Percentiles rank a stretch among this genome's conserved stretches.
Evolutionary conservation across 2,113 vertebrate genomes (phyloP).

Genomic region (Gymnogyps californianus): DNA sequence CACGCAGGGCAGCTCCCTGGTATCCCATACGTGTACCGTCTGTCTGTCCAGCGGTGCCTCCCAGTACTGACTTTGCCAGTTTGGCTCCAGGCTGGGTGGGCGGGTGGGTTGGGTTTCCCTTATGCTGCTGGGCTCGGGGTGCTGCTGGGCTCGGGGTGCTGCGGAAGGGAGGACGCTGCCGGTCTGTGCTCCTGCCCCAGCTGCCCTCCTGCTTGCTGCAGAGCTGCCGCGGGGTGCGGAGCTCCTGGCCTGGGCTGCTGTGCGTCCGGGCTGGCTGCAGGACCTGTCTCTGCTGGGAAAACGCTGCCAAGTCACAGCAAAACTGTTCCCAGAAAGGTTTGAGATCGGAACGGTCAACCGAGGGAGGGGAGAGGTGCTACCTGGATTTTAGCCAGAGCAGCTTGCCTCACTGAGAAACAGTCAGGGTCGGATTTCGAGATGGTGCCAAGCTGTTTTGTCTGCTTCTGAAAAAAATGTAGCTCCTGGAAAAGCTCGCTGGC

Average conservation of each 20-base stretch:
- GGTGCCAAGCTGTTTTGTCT: not conserved
- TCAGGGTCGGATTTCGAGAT: not conserved
- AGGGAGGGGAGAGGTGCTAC: not conserved
- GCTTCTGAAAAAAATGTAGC: not conserved
- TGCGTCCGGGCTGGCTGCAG: not conserved
- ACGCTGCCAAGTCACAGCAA: not conserved
- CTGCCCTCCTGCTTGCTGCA: not conserved
- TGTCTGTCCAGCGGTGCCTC: not conserved
- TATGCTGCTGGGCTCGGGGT: too few relatives aligned
- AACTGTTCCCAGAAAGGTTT: not conserved
- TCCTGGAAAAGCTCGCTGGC: not conserved
- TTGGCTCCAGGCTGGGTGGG: not conserved
- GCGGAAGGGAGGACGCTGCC: too few relatives aligned
- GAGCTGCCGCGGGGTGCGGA: not conserved
- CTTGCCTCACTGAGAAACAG: too few relatives aligned
- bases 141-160: not conserved
- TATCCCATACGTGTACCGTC: not conserved
- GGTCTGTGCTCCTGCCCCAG: not conserved
- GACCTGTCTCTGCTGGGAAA: not conserved
- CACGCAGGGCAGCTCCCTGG: not conserved
- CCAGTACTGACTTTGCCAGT: too few relatives aligned
- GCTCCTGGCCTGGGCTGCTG: not conserved
- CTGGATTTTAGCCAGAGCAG: not conserved
- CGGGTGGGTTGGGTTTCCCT: too few relatives aligned
- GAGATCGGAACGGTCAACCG: too few relatives aligned